These are phyloP conservation scores for Oryzaephilus surinamensis DNA, from an alignment of 1,140 invertebrate species.

Conservation along the genomic window DNA sequence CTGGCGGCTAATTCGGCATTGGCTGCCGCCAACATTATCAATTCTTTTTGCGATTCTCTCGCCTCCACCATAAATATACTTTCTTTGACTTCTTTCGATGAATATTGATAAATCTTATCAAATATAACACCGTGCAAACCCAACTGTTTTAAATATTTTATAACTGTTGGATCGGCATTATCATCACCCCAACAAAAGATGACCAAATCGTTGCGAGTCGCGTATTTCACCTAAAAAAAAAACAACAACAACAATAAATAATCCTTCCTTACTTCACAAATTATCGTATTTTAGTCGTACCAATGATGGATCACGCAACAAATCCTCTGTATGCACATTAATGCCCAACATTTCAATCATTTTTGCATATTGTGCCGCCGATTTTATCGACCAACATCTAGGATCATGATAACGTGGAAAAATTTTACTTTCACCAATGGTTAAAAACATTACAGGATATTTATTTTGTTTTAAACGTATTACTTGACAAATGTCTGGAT, in stretches of 20 bases:
- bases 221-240: conserved; percentile 49
- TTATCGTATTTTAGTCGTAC: conserved; percentile 14
- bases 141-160: conserved; percentile 72
- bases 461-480: conserved; percentile 86
- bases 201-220: conserved; percentile 65
- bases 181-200: conserved; percentile 96
- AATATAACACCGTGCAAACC: conserved; percentile 90
- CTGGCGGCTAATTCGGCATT: conserved; percentile 19
- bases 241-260: background rate
- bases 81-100: conserved; percentile 70
- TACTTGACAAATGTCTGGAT: conserved; percentile 90
- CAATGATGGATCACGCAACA: conserved; percentile 71
- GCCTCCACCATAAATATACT: conserved; percentile 69
- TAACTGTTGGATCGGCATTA: conserved; percentile 80
- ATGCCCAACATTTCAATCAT: conserved; percentile 75
- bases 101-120: conserved; percentile 78
- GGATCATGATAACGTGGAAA: conserved; percentile 77
- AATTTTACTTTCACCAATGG: conserved; percentile 69
- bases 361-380: conserved; percentile 71
- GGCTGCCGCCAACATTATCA: conserved; percentile 43
- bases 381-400: conserved; percentile 66
- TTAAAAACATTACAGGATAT: conserved; percentile 90
- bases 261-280: background rate
- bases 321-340: conserved; percentile 84
- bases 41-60: conserved; percentile 57